Base-by-base conservation (phyloP, 1,140 invertebrate genomes). In the Cherax quadricarinatus region DNA sequence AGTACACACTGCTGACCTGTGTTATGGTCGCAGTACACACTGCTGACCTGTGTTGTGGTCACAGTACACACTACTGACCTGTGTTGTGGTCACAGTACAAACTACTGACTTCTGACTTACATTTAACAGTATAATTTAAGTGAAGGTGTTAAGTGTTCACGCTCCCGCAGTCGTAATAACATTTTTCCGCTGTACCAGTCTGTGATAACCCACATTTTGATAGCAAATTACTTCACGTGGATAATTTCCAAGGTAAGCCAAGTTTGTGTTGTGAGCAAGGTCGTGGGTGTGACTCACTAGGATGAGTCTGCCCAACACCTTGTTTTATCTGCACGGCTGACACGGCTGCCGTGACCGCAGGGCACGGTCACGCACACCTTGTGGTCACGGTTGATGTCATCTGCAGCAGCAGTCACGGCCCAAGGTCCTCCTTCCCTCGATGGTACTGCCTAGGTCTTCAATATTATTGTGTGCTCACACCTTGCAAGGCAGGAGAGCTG, bases 241-340 rank as follows among this genome's bases (percentile, higher is more conserved):
- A 75, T 75, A 75, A 75, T 75, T 75, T 75, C 30, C 70, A 75
- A 75, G 70, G 70, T 75, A 30, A 75, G 70, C n/a, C 5, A 75
- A 75, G 70, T 12, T 30, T 0, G 70, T 75, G 70, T 75, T 75
- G 21, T 4, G 70, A 30, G 70, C n/a, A 75, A 75, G 70, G 70
- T 75, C 70, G n/a, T 12, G 6, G n/a, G 70, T 5, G 70, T 75
- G 70, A 75, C n/a, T 75, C 70, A 75, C n/a, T 6, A 30, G 70
- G n/a, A 75, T 24, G 70, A 30, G n/a, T 16, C n/a, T 21, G n/a
- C n/a, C 66, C 5, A 70, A 70, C 66, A 70, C 66, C 30, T 41
- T 75, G 70, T 75, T 30, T 30, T 75, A 75, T 75, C n/a, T 75
- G 70, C 70, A 12, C 57, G n/a, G 5, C 24, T 75, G 70, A 70